Evolutionary conservation across 2,113 vertebrate genomes (phyloP), one percentile per base, ranked within the genome.

Genomic region (Eretmochelys imbricata): DNA sequence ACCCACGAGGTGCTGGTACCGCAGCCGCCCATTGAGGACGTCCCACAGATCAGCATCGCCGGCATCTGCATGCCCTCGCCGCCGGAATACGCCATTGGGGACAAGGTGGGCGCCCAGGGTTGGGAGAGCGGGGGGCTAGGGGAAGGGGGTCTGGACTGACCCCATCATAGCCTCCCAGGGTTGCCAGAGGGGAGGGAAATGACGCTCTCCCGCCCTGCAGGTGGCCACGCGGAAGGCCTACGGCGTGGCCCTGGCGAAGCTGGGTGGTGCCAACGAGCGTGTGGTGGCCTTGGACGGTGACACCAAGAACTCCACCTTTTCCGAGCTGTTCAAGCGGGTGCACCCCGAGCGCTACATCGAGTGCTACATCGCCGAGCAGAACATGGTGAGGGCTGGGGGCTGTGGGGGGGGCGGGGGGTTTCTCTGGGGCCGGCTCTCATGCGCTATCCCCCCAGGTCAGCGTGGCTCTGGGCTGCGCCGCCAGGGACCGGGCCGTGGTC

Each of bases 311-410:
- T 99, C 98, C 2, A 99, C 99, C 16, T 99, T 99, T 89, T 98
- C 98, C 0, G 99, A 99, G 5, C 96, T 97, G 38, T 99, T 99
- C 96, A 98, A 97, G 96, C 98, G 99, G 49, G 98, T 98, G 4
- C 98, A 99, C 83, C 99, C 99, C 2, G 98, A 99, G 1, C 98
- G 98, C 80, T 99, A 98, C 91, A 98, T 99, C 22, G 99, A 99
- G 91, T 99, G 99, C 82, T 99, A 98, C 92, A 98, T 99, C 17
- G 99, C 99, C 2, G 99, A 99, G 50, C 99, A 99, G 96, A 99
- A 99, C 92, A 98, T 99, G 99, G 99, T 99, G 82, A 95, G 91
- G 35, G 7, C 49, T 12, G 3, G 10, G 53, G n/a, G 53, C 42
- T 8, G 16, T 50, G 5, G 50, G 51, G 25, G n/a, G 4, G 4